Conservation (phyloP, 2,888 invertebrate genomes). For the Phengaris alcon region DNA sequence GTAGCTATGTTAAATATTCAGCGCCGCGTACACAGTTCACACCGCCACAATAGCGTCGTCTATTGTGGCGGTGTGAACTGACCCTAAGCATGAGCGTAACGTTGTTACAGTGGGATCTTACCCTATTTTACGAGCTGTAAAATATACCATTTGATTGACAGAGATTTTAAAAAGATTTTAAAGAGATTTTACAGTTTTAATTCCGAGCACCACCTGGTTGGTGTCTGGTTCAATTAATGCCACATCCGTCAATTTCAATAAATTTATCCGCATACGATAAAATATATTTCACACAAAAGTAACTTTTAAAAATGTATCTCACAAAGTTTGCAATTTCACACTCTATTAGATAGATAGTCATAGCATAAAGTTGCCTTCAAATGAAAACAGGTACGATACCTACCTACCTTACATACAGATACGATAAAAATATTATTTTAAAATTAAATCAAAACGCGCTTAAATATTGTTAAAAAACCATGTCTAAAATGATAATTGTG, state of each 20-base stretch:
- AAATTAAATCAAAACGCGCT: slow-evolving; percentile 10
- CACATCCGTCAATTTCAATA: slow-evolving; percentile 11
- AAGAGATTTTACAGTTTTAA: background rate
- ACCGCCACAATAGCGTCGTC: no score
- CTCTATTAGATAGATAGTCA: background rate
- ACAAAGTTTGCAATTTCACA: slow-evolving; percentile 19
- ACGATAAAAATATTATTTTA: slow-evolving; percentile 11
- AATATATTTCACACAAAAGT: slow-evolving; percentile 18
- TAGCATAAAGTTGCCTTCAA: background rate
- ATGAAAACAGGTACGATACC: background rate
- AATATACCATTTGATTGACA: background rate
- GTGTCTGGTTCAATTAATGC: slow-evolving; percentile 20
- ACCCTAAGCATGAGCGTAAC: no score
- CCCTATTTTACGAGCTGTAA: no score
- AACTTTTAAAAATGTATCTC: background rate
- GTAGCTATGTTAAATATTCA: no score
- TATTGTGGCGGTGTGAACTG: no score
- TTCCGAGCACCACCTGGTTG: slow-evolving; percentile 2
- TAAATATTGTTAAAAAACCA: background rate
- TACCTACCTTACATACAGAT: background rate
- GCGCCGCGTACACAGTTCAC: no score
- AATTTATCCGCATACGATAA: slow-evolving; percentile 6
- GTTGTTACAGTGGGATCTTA: no score
- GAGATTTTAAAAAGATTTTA: background rate
- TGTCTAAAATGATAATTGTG: slow-evolving; percentile 16